Conservation (phyloP, 1,140 invertebrate genomes). For the Psilanteris sp. region DNA sequence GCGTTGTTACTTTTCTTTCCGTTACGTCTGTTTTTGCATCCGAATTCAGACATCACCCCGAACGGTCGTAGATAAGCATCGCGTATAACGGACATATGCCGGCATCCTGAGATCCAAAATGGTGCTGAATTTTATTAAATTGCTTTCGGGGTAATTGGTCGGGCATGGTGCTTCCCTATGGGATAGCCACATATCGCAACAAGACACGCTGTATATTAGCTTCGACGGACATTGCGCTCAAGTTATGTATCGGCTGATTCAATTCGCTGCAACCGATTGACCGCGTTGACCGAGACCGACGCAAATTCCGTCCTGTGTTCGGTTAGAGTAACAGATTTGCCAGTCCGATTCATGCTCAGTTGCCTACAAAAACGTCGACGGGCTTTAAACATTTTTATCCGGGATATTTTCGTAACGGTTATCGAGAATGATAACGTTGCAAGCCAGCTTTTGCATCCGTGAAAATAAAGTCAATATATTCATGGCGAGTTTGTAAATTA, state of each 20-base stretch:
- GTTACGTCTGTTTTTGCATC: no score
- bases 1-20: conserved; percentile 11
- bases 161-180: conserved; percentile 8
- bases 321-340: conserved; percentile 3
- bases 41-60: no score
- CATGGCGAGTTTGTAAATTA: no score
- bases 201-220: conserved; percentile 5
- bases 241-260: conserved; percentile 18
- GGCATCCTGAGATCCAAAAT: conserved; percentile 5
- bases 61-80: no score
- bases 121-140: conserved; percentile 21
- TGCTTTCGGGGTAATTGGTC: conserved; percentile 9
- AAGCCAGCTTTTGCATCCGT: no score
- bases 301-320: conserved; percentile 1
- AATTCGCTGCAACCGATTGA: background rate
- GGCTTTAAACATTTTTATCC: conserved; percentile 35
- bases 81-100: no score
- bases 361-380: conserved; percentile 13
- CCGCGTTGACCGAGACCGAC: conserved; percentile 6
- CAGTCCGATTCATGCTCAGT: background rate
- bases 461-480: no score
- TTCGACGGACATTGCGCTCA: conserved; percentile 5
- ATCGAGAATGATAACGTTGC: conserved; percentile 24
- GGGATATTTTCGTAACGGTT: conserved; percentile 29
- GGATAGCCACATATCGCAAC: conserved; percentile 5